These are phyloP conservation scores for Actinostola sp. DNA, from an alignment of 92 coral and sea anemone genomes.

Conservation along the genomic window DNA sequence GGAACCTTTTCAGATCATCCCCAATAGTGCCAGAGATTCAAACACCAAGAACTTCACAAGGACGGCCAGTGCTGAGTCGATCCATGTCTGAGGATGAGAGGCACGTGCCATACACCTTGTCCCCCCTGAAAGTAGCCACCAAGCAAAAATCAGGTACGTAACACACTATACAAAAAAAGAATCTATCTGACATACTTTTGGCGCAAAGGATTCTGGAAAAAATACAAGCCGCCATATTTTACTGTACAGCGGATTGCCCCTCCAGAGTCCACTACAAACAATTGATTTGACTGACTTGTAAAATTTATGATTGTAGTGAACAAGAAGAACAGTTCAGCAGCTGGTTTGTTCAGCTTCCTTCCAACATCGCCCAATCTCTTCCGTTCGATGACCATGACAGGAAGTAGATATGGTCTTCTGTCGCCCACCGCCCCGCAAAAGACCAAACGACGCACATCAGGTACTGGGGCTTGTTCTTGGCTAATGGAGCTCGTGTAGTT, in stretches of 20 bases:
- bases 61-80: slow-evolving; percentile 58
- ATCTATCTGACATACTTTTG: too few species aligned
- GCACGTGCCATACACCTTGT: slow-evolving; percentile 30
- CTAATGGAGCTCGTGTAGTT: too few species aligned
- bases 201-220: not conserved
- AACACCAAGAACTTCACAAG: slow-evolving; percentile 24
- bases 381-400: slow-evolving; percentile 87
- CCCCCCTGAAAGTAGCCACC: slow-evolving; percentile 61
- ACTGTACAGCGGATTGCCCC: too few species aligned
- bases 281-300: not conserved
- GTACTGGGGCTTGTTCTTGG: too few species aligned
- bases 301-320: slow-evolving; percentile 42
- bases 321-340: slow-evolving; percentile 66
- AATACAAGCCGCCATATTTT: too few species aligned
- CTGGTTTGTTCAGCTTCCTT: slow-evolving; percentile 72
- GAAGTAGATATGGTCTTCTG: slow-evolving; percentile 69
- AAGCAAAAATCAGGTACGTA: slow-evolving; percentile 61
- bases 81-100: slow-evolving; percentile 77
- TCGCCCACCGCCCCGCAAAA: slow-evolving; percentile 50
- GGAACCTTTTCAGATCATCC: slow-evolving; percentile 24
- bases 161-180: not conserved
- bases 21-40: slow-evolving; percentile 45
- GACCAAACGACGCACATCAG: slow-evolving; percentile 62
- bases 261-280: too few species aligned
- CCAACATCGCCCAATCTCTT: slow-evolving; percentile 83